These are phyloP conservation scores for Synanthedon andrenaeformis DNA, from an alignment of 2,888 invertebrate genomes.

Conservation along the genomic window DNA sequence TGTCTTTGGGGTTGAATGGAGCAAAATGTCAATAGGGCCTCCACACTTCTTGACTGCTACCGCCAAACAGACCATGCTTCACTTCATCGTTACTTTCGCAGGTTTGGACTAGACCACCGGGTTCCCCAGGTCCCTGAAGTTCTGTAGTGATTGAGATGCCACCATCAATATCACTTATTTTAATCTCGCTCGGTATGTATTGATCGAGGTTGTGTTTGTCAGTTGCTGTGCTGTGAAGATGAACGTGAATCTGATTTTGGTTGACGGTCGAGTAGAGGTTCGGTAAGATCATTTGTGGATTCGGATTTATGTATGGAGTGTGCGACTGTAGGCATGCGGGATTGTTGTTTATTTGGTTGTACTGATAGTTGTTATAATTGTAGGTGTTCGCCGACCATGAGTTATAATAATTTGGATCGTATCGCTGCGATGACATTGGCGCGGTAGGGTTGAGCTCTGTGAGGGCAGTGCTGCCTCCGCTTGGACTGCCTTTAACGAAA, in stretches of 20 bases:
- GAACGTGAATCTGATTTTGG: slow-evolving; percentile 88
- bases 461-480: slow-evolving; percentile 40
- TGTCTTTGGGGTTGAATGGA: slow-evolving; percentile 14
- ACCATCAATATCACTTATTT: slow-evolving; percentile 71
- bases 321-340: slow-evolving; percentile 65
- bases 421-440: slow-evolving; percentile 42
- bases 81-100: slow-evolving; percentile 68
- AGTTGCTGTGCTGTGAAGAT: slow-evolving; percentile 73
- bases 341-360: slow-evolving; percentile 73
- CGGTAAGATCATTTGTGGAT: slow-evolving; percentile 80
- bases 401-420: slow-evolving; percentile 71
- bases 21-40: slow-evolving; percentile 76
- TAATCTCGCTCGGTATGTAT: slow-evolving; percentile 71
- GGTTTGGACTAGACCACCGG: slow-evolving; percentile 59
- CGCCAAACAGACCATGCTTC: slow-evolving; percentile 54
- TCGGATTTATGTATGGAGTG: slow-evolving; percentile 72
- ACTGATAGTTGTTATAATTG: slow-evolving; percentile 78
- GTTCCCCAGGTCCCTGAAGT: slow-evolving; percentile 54
- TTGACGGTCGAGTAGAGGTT: slow-evolving; percentile 87
- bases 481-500: slow-evolving; percentile 51
- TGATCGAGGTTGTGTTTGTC: slow-evolving; percentile 77
- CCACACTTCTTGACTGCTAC: slow-evolving; percentile 74
- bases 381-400: slow-evolving; percentile 75
- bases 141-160: slow-evolving; percentile 69
- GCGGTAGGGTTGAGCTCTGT: slow-evolving; percentile 55